Base-by-base conservation (phyloP, 2,797 vertebrate genomes). In the Lemur catta region DNA sequence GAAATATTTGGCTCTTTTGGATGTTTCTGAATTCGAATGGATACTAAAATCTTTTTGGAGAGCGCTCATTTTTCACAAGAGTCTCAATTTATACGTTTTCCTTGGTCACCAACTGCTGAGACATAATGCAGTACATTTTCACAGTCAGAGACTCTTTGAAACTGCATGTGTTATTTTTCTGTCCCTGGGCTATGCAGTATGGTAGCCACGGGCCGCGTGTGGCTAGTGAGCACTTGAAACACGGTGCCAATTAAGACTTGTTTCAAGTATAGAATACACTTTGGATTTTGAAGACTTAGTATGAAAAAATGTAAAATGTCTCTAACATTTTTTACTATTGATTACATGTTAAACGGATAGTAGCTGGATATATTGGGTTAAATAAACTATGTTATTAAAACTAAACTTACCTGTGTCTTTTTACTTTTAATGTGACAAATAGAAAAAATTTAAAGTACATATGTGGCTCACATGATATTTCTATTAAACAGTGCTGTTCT, bases 21-120 rank as follows among this genome's bases (percentile, higher is more conserved):
- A 61, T 90, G 33, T 84, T 96, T 93, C 48, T 84, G 41, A 91
- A 84, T 88, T 91, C 72, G 61, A 84, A 38, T 52, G 48, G 38
- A n/a, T 38, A 41, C 35, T 69, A 38, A 80, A 46, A 75, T 80
- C 43, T 43, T 46, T 91, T 67, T 84, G 57, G 88, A 61, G 61
- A 43, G 3, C 74, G n/a, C 63, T 91, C 4, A 28, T 67, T 74
- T 87, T 84, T 48, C 46, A 57, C 30, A 30, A 50, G 28, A 55
- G 6, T 74, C 55, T 93, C 67, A 67, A 9, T 76, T 38, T 84
- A 78, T 6, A 24, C 3, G 2, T 87, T 91, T 65, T 50, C 26
- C 14, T 65, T 81, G 26, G 63, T 50, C n/a, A 41, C 46, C 67
- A 38, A 43, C 28, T 35, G 30, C 74, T 61, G 41, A 87, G 69